Percentiles rank a stretch among this genome's conserved stretches.
Conservation (phyloP, 1,140 invertebrate species). For the Sycophaga agraensis region DNA sequence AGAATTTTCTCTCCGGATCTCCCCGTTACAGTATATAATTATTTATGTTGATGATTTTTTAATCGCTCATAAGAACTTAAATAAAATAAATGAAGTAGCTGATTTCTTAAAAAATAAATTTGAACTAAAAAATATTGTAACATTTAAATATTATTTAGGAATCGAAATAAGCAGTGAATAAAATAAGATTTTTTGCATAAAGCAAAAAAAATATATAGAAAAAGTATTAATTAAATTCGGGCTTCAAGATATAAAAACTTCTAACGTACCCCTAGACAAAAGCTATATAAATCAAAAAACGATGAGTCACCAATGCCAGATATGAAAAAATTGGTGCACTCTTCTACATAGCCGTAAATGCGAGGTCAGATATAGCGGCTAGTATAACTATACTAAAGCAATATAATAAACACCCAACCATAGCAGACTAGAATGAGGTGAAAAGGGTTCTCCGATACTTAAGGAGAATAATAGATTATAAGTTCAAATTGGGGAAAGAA, state of each 20-base stretch:
- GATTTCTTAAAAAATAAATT: background rate
- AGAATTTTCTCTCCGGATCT: no score
- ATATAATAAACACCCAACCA: conserved; percentile 26
- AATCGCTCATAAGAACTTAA: background rate
- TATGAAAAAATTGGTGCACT: background rate
- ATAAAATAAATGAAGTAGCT: background rate
- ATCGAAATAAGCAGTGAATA: conserved; percentile 25
- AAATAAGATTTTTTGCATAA: background rate
- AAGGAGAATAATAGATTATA: conserved; percentile 25
- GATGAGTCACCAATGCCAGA: background rate
- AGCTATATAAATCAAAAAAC: background rate
- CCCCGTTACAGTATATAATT: no score
- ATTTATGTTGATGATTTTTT: conserved; percentile 3
- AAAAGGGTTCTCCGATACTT: conserved; percentile 35
- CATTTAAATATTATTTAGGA: conserved; percentile 2
- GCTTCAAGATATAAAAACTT: conserved; percentile 40
- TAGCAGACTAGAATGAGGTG: conserved; percentile 31
- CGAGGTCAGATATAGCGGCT: no score
- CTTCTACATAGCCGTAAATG: no score
- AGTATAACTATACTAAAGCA: no score
- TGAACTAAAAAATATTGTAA: background rate
- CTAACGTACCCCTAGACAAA: background rate
- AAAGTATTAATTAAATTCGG: conserved; percentile 36
- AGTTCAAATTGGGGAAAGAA: background rate
- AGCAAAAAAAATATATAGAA: background rate